These are phyloP conservation scores for Phallusia fumigata DNA, from an alignment of 23 tunicate species.

Conservation along the genomic window DNA sequence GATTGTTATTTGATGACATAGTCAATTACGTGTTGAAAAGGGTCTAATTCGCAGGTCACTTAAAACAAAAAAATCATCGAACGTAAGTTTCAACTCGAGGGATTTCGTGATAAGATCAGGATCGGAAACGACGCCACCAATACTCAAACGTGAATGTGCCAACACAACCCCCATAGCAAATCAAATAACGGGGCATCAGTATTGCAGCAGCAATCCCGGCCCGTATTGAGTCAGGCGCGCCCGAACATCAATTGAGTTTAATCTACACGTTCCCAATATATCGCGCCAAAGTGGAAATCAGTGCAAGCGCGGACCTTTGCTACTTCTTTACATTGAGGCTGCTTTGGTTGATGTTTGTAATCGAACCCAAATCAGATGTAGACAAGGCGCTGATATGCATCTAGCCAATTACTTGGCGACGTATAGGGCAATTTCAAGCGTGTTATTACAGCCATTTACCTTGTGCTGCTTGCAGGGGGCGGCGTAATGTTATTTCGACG, in stretches of 20 bases:
- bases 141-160: too few species aligned
- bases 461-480: slow-evolving; percentile 4
- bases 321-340: neutral
- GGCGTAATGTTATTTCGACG: slow-evolving; percentile 6
- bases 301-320: slow-evolving; percentile 2
- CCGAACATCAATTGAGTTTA: neutral
- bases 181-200: neutral
- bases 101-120: too few species aligned
- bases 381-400: slow-evolving; percentile 35
- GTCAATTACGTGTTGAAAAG: too few species aligned
- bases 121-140: too few species aligned
- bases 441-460: slow-evolving; percentile 36
- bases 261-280: neutral
- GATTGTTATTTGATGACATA: too few species aligned
- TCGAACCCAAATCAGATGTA: slow-evolving; percentile 46
- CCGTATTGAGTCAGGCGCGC: neutral
- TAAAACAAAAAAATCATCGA: too few species aligned
- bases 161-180: neutral
- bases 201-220: neutral
- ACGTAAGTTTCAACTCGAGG: too few species aligned
- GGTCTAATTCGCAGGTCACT: too few species aligned
- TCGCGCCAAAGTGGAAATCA: neutral
- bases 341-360: slow-evolving; percentile 17
- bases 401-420: slow-evolving; percentile 48
- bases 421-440: slow-evolving; percentile 31